phyloP scores from a whole-genome alignment of 1,140 invertebrate genomes.

The Neodiprion virginianus region DNA sequence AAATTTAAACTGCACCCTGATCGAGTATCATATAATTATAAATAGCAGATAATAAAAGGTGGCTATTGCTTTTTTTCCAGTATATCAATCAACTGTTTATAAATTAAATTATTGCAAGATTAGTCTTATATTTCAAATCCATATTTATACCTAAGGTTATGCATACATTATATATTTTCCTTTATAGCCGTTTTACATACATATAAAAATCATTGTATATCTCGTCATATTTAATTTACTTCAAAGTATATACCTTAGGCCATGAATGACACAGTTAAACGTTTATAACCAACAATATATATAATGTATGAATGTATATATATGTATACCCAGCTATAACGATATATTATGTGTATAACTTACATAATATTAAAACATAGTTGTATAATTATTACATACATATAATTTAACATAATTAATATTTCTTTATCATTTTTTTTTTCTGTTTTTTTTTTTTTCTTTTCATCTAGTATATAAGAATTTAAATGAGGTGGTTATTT shows the following conservation, averaged over 20 bases:
- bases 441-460: conserved; percentile 8
- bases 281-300: conserved; percentile 19
- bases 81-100: too few species aligned
- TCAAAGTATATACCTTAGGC: conserved; percentile 13
- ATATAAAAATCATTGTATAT: not conserved
- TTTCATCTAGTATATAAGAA: not conserved
- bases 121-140: too few species aligned
- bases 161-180: too few species aligned
- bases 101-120: too few species aligned
- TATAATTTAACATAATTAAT: too few species aligned
- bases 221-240: not conserved
- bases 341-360: conserved; percentile 20
- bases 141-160: too few species aligned
- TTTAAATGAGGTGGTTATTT: conserved; percentile 13
- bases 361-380: conserved; percentile 15
- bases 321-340: conserved; percentile 1
- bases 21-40: too few species aligned
- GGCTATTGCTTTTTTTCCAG: too few species aligned
- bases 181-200: too few species aligned
- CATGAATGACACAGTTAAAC: conserved; percentile 18
- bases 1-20: too few species aligned
- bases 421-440: conserved; percentile 8
- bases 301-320: not conserved
- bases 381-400: conserved; percentile 11
- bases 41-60: too few species aligned